Percentiles rank a stretch among this genome's conserved stretches.
These are phyloP conservation scores for Lagenorhynchus albirostris DNA, from an alignment of 2,113 vertebrate species.

Conservation along the genomic window DNA sequence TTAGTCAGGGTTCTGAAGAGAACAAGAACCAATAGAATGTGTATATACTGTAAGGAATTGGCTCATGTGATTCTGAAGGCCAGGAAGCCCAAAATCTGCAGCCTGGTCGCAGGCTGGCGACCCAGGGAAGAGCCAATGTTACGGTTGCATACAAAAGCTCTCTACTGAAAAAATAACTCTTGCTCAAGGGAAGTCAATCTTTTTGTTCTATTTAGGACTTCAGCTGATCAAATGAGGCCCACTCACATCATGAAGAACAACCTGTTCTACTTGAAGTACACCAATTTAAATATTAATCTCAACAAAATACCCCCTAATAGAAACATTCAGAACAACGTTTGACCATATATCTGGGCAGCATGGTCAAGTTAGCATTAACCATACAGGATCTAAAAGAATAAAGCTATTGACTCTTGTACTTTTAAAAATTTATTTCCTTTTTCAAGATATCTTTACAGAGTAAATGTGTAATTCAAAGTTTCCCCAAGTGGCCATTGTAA, in stretches of 20 bases:
- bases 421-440: neutral
- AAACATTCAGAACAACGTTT: neutral
- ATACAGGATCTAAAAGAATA: neutral
- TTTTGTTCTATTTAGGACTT: neutral
- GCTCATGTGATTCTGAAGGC: neutral
- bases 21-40: neutral
- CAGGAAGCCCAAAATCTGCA: neutral
- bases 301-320: neutral
- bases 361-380: neutral
- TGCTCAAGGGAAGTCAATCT: neutral
- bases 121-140: neutral
- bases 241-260: neutral
- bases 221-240: neutral
- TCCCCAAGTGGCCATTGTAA: neutral
- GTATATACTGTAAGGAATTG: neutral
- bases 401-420: neutral
- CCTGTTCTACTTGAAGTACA: neutral
- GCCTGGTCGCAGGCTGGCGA: neutral
- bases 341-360: neutral
- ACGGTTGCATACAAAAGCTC: neutral
- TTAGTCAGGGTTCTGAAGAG: neutral
- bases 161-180: neutral
- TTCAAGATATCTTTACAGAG: neutral
- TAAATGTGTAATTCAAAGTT: neutral
- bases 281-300: neutral